Evolutionary conservation across 1,140 invertebrate species (phyloP), one percentile per base, ranked within the genome.

Genomic region (Drosophila lacertosa): DNA sequence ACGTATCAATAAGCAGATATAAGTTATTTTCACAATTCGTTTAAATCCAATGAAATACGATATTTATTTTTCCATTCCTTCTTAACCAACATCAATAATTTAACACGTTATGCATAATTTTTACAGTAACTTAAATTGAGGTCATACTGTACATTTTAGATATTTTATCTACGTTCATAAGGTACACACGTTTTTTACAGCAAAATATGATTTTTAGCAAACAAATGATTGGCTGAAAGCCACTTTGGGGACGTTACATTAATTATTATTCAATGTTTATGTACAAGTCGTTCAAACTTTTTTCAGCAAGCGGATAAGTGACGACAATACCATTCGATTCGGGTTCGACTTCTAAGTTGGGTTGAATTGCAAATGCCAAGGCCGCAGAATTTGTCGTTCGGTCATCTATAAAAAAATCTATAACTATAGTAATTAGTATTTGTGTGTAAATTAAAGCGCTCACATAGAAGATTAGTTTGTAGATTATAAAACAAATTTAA

Each of bases 291-390:
- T 18, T 60, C 29, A 45, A 48, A 45, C 44, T 65, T 51, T 86
- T 77, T 72, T 90, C 84, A n/a, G 66, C 71, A 64, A 90, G 75
- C 4, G 84, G 71, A 65, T 79, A 89, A 59, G 81, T 86, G 48
- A 75, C 62, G 16, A 74, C 47, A 9, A 57, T 63, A 20, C 20
- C 18, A 35, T 29, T 29, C 44, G 16, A 44, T 44, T 4, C 40
- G 40, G 4, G 40, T 44, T 29, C 26, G 26, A 29, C 26, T 35
- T 35, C 33, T 11, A 35, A 35, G 33, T 13, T 35, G 33, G 33
- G 33, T 9, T 29, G 26, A 29, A 29, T 29, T 7, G 6, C 7
- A 29, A 29, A 29, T 10, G 15, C 18, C 16, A 20, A 5, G 6
- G 33, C 11, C 11, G 11, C n/a, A 13, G 63, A 32, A 9, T 42